A percentile compares a stretch with the other conserved stretches of the same genome.
Conservation (phyloP, 2,113 vertebrate species). For the Heterocephalus glaber region DNA sequence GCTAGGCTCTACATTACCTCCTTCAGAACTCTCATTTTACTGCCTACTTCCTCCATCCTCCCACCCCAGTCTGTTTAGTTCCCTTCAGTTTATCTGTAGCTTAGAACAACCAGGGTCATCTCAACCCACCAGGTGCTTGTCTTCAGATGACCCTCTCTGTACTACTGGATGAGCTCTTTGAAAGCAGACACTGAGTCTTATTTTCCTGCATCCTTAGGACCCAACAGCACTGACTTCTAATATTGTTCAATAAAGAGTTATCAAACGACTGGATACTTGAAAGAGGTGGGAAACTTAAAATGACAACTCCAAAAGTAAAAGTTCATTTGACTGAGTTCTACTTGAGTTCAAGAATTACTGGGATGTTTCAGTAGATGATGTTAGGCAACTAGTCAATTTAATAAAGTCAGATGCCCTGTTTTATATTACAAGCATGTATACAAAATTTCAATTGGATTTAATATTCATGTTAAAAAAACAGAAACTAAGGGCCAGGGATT, state of each 20-base stretch:
- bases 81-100: not conserved
- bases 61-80: not conserved
- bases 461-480: not conserved
- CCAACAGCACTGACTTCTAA: not conserved
- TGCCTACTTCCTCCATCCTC: not conserved
- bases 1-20: not conserved
- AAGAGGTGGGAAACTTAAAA: not conserved
- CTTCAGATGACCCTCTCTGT: not conserved
- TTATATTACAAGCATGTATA: not conserved
- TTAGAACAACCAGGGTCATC: not conserved
- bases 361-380: not conserved
- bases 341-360: not conserved
- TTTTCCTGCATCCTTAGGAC: not conserved
- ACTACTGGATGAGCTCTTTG: not conserved
- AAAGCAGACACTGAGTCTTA: not conserved
- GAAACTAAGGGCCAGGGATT: too few relatives aligned
- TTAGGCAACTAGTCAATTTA: not conserved
- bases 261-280: not conserved
- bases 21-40: not conserved
- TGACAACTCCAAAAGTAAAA: not conserved
- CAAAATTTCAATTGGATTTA: not conserved
- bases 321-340: conserved; percentile 11
- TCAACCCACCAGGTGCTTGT: not conserved
- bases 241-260: conserved; percentile 6
- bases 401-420: not conserved